These are phyloP conservation scores for cattle (Bos taurus) DNA, from an alignment of 2,113 vertebrate species.

Conservation along the genomic window DNA sequence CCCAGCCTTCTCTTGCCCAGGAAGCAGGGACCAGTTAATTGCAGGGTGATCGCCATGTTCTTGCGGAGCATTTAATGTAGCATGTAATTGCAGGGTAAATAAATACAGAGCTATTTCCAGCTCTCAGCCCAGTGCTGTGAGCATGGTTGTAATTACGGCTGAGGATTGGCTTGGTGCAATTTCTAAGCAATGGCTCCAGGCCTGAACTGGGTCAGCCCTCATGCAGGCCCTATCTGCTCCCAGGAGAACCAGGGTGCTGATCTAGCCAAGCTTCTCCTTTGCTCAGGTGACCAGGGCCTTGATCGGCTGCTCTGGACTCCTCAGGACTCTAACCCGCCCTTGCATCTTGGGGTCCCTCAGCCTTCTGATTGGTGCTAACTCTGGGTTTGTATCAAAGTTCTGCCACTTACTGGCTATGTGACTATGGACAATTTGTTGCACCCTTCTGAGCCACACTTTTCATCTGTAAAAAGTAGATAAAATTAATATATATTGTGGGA, in stretches of 20 bases:
- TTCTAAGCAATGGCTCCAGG: slow-evolving; percentile 27
- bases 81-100: slow-evolving; percentile 78
- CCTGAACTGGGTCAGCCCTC: slow-evolving; percentile 54
- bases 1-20: slow-evolving; percentile 59
- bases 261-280: neutral
- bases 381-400: neutral
- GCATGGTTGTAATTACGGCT: slow-evolving; percentile 30
- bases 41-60: slow-evolving; percentile 73
- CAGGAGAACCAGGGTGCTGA: neutral
- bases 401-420: neutral
- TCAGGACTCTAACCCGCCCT: neutral
- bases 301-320: neutral
- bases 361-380: neutral
- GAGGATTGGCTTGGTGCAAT: slow-evolving; percentile 39
- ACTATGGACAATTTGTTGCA: neutral
- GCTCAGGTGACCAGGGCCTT: neutral
- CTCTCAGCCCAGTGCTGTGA: slow-evolving; percentile 60
- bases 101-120: slow-evolving; percentile 76
- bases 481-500: neutral
- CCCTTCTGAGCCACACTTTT: neutral
- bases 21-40: slow-evolving; percentile 75
- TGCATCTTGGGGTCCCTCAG: neutral
- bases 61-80: slow-evolving; percentile 74
- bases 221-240: neutral
- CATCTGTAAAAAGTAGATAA: neutral